A percentile compares a stretch with the other conserved stretches of the same genome.
Conservation (phyloP, 2,113 vertebrate genomes). For the Silurus meridionalis region DNA sequence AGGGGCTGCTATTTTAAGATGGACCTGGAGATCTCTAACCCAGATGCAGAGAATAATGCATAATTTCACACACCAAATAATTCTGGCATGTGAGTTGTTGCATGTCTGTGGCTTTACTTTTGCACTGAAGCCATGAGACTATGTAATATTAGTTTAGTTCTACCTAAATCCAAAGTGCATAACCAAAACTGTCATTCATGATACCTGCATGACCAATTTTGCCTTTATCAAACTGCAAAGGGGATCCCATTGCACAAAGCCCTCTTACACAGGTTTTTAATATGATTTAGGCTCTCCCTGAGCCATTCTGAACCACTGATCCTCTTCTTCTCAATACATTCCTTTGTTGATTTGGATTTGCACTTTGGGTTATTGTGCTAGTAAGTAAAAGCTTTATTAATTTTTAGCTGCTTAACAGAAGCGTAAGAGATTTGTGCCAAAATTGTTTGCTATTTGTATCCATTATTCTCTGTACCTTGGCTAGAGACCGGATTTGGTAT, state of each 20-base stretch:
- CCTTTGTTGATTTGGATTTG: background rate
- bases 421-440: background rate
- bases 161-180: background rate
- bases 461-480: background rate
- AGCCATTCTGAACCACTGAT: background rate
- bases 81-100: background rate
- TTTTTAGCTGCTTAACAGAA: background rate
- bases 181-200: background rate
- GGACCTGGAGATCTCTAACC: too few relatives aligned
- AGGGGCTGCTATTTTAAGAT: too few relatives aligned
- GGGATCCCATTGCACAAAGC: background rate
- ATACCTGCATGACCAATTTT: background rate
- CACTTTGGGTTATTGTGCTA: background rate
- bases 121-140: background rate
- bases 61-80: too few relatives aligned
- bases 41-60: too few relatives aligned
- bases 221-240: background rate
- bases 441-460: background rate
- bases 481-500: background rate
- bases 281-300: background rate
- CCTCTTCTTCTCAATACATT: background rate
- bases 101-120: background rate
- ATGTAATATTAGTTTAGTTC: background rate
- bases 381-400: background rate
- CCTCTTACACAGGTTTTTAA: background rate